Base-by-base conservation (phyloP, 1,140 invertebrate species). In the Mizuhopecten yessoensis region DNA sequence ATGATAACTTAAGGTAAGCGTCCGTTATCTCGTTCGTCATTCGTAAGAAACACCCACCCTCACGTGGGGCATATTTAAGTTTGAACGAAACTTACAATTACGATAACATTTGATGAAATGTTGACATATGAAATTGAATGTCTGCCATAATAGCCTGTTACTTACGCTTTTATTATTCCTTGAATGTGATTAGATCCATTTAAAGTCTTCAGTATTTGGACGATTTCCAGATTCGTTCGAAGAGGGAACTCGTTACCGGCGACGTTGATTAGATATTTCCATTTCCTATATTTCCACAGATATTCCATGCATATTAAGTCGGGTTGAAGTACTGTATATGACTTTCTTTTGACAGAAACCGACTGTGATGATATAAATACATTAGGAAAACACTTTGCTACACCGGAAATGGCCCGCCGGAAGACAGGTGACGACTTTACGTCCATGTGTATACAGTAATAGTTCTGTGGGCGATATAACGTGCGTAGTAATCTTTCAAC, bases 241-340 rank as follows among this genome's bases (percentile, higher is more conserved):
- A 96, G 90, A n/a, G 96, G 96, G 91, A 95, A 96, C 91, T 96
- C 96, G 87, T 95, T 95, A 0, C 95, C 95, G 0, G 95, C 95
- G 86, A 96, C 90, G 92, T 96, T 96, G 33, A 96, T 96, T 34
- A 95, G 94, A 89, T 96, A 96, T 90, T 95, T 95, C 95, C 95
- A 96, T 34, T 93, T 92, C n/a, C 89, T 91, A 88, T 91, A 89
- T 42, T 87, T 90, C 87, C 90, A 91, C 34, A 96, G 90, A n/a
- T 94, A 91, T 89, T 93, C 45, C 94, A 96, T 95, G 86, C 95
- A 96, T 7, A 92, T 87, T 3, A 96, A 75, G n/a, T 96, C 95
- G 1, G 95, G 89, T 36, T 95, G 90, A 45, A 95, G 75, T 0
- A 95, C 94, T 29, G 89, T 90, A 49, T 94, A 94, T 29, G n/a